These are phyloP conservation scores for Mesorhabditis spiculigera DNA, from an alignment of 2,888 invertebrate genomes.

Conservation along the genomic window DNA sequence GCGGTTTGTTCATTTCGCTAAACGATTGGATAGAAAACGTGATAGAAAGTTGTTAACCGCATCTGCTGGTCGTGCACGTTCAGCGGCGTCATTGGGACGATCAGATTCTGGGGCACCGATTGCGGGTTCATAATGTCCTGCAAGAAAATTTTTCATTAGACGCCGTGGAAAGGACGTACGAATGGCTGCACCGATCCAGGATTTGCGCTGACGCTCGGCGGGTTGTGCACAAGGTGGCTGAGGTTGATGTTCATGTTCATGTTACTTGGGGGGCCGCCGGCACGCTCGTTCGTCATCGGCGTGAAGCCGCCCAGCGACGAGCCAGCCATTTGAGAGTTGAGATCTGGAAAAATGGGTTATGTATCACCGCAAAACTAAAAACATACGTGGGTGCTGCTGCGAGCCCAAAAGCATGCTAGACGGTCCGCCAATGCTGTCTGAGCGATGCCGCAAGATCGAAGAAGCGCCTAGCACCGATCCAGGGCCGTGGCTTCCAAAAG, in stretches of 20 bases:
- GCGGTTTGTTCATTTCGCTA: slow-evolving; percentile 18
- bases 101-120: slow-evolving; percentile 27
- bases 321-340: neutral
- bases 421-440: slow-evolving; percentile 12
- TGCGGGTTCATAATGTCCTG: slow-evolving; percentile 26
- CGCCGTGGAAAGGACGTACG: neutral
- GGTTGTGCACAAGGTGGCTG: slow-evolving; percentile 15
- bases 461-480: slow-evolving; percentile 39
- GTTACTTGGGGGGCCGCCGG: slow-evolving; percentile 21
- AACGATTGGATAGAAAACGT: neutral
- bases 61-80: slow-evolving; percentile 23
- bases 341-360: neutral
- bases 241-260: slow-evolving; percentile 29
- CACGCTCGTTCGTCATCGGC: slow-evolving; percentile 3
- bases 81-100: slow-evolving; percentile 56
- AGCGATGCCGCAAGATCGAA: slow-evolving; percentile 23
- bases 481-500: slow-evolving; percentile 19
- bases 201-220: slow-evolving; percentile 27
- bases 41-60: neutral
- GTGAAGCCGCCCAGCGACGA: neutral
- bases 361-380: neutral
- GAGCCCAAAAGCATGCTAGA: slow-evolving; percentile 9
- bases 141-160: slow-evolving; percentile 5
- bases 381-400: neutral
- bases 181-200: slow-evolving; percentile 17